phyloP scores from a whole-genome alignment of 2,888 invertebrate genomes.

The Itoplectis maculator region DNA sequence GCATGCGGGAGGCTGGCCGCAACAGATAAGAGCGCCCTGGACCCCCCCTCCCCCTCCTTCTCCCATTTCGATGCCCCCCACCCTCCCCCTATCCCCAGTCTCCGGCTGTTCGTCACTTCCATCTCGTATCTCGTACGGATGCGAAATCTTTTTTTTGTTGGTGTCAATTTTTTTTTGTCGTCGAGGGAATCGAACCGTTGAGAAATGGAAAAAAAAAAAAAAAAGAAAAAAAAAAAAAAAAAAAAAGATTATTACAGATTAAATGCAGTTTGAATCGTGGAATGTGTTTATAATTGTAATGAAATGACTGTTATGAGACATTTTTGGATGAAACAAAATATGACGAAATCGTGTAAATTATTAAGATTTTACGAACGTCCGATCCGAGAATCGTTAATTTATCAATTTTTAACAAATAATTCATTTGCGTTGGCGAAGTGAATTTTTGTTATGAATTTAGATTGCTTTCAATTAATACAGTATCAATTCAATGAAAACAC shows the following conservation, averaged over 20 bases:
- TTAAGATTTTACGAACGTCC: too few species aligned
- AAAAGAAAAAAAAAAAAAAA: not conserved
- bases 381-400: too few species aligned
- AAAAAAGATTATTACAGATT: not conserved
- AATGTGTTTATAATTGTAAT: too few species aligned
- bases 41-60: not conserved
- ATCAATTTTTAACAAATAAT: too few species aligned
- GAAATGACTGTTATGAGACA: too few species aligned
- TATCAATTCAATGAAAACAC: too few species aligned
- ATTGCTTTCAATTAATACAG: too few species aligned
- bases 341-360: too few species aligned
- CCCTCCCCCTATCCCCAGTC: not conserved
- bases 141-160: not conserved
- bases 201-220: not conserved
- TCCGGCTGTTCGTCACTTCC: not conserved
- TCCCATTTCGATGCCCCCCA: not conserved
- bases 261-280: not conserved
- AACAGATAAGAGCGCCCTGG: constrained; percentile 15
- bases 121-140: not conserved
- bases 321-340: too few species aligned
- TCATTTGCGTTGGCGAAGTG: too few species aligned
- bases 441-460: too few species aligned
- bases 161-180: not conserved
- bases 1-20: constrained; percentile 25
- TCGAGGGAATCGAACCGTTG: not conserved